These are phyloP conservation scores for Gadus chalcogrammus DNA, from an alignment of 2,113 vertebrate species.

Conservation along the genomic window DNA sequence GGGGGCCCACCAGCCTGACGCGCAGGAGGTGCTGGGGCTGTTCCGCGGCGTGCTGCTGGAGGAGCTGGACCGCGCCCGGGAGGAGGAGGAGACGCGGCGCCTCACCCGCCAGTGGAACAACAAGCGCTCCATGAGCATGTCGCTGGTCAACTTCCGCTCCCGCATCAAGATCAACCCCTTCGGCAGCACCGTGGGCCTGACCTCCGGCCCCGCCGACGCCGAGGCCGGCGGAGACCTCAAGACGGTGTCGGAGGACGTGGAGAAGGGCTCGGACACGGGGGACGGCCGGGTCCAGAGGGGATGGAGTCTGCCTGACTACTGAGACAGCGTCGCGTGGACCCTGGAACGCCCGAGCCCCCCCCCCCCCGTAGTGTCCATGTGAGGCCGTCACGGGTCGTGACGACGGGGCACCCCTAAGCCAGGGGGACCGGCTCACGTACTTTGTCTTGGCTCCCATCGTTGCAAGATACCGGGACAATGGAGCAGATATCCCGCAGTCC, in stretches of 20 bases:
- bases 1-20: conserved; percentile 84
- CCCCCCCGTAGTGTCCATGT: conserved; percentile 9
- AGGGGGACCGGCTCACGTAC: neutral
- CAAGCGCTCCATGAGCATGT: conserved; percentile 80
- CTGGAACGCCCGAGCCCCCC: conserved; percentile 44
- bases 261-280: conserved; percentile 65
- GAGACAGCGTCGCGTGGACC: conserved; percentile 58
- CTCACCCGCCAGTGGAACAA: conserved; percentile 88
- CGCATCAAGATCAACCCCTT: conserved; percentile 89
- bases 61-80: conserved; percentile 79
- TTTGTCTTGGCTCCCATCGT: too few relatives aligned
- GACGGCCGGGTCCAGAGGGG: conserved; percentile 69
- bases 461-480: too few relatives aligned
- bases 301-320: conserved; percentile 94
- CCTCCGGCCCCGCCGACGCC: conserved; percentile 31
- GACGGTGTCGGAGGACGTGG: conserved; percentile 93
- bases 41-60: conserved; percentile 88
- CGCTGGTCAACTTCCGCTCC: conserved; percentile 81
- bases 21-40: conserved; percentile 81
- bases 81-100: conserved; percentile 84
- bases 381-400: neutral
- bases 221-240: conserved; percentile 73
- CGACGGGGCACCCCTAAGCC: neutral
- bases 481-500: too few relatives aligned
- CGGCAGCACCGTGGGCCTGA: conserved; percentile 72